Evolutionary conservation across 2,888 invertebrate genomes (phyloP), one percentile per base, ranked within the genome.

Genomic region (Lasioglossum villosulum): DNA sequence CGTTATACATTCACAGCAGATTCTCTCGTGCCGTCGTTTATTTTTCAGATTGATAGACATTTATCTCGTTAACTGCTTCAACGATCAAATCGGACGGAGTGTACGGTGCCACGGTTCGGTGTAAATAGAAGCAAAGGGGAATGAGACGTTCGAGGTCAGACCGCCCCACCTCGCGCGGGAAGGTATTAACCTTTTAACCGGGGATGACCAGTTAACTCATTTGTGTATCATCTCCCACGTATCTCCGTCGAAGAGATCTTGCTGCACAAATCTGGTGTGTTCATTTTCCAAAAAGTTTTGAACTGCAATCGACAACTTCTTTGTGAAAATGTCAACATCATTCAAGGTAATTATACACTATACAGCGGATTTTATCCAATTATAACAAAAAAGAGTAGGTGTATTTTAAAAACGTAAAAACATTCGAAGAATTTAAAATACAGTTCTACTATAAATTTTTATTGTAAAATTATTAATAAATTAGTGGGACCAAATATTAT

Each of bases 71-170:
- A 59, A 59, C 59, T 59, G 27, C 12, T 27, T 12, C 14, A 12
- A 59, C 27, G 59, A 59, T 59, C 59, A 59, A 59, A 59, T 59
- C 59, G 59, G 59, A 27, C 12, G 59, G 14, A 27, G 27, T 2
- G 59, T 5, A 30, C 59, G 59, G 27, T 59, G 59, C 59, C 52
- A 52, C 59, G 6, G 59, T 59, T 59, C 59, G 59, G 30, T 59
- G 59, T 59, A 59, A 59, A 59, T 59, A 59, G 59, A 27, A 59
- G 16, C 59, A 23, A 27, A 59, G 27, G 59, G 59, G 27, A 59
- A 59, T 59, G n/a, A 59, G 59, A 59, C 59, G 59, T 59, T 30
- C 59, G 59, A 59, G 59, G 59, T 30, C 59, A 27, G 27, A 59
- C 27, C 59, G 59, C 14, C 27, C 16, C 59, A 30, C 59, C 59